Percentiles rank a stretch among this genome's conserved stretches.
Evolutionary conservation across 1,140 invertebrate species (phyloP).

Genomic region (Diabrotica undecimpunctata): DNA sequence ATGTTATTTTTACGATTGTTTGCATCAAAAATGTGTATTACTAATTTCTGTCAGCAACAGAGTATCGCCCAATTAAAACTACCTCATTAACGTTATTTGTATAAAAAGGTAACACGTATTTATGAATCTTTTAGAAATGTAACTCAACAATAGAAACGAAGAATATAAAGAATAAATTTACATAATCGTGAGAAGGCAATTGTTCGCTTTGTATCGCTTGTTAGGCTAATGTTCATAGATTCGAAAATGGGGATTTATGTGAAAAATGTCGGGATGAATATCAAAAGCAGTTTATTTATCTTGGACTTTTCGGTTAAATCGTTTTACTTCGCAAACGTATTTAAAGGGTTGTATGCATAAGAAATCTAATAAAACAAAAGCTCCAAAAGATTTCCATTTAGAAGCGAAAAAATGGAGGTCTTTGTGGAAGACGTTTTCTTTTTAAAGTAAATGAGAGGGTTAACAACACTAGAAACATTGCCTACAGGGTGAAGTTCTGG

Average conservation of each 20-base stretch:
- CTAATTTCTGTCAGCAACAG: too few relatives aligned
- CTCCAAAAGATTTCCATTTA: not conserved
- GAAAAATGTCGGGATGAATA: not conserved
- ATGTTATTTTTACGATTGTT: too few relatives aligned
- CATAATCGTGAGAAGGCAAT: too few relatives aligned
- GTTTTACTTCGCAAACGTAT: not conserved
- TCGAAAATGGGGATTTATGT: not conserved
- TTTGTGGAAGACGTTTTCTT: not conserved
- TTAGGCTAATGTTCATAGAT: not conserved
- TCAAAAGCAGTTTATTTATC: not conserved
- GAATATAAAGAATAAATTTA: too few relatives aligned
- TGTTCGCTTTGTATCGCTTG: not conserved
- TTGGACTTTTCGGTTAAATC: not conserved
- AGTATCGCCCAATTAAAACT: too few relatives aligned
- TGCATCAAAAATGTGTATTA: too few relatives aligned
- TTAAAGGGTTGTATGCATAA: not conserved
- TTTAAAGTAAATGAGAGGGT: not conserved
- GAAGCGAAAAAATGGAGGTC: not conserved
- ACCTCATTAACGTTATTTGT: too few relatives aligned
- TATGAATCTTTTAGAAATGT: too few relatives aligned
- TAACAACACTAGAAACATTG: too few relatives aligned
- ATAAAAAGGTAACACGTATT: too few relatives aligned
- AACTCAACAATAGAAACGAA: too few relatives aligned
- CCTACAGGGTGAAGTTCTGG: too few relatives aligned
- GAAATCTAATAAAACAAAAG: constrained; percentile 3